Evolutionary conservation across 2,888 invertebrate genomes (phyloP).

Genomic region (Microplitis manilae): DNA sequence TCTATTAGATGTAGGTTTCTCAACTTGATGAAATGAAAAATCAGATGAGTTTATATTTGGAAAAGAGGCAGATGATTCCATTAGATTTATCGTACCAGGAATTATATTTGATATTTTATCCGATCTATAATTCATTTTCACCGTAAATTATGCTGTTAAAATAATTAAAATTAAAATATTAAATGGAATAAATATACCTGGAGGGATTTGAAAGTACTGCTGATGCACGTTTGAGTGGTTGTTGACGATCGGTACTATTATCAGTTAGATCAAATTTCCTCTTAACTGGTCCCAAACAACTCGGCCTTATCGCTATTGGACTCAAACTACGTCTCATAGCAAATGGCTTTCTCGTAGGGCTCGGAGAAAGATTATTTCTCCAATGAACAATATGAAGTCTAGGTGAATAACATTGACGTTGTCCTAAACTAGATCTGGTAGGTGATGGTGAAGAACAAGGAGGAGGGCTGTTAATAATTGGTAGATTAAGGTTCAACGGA

Average conservation of each 20-base stretch:
- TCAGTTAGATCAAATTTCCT: slow-evolving; percentile 79
- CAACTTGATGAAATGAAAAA: slow-evolving; percentile 74
- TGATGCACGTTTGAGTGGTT: slow-evolving; percentile 68
- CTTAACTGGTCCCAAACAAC: slow-evolving; percentile 74
- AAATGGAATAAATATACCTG: slow-evolving; percentile 55
- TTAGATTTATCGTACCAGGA: slow-evolving; percentile 75
- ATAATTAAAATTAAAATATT: not conserved
- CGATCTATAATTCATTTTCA: slow-evolving; percentile 52
- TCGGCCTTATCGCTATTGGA: slow-evolving; percentile 85
- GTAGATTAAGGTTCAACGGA: slow-evolving; percentile 70
- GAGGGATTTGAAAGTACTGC: slow-evolving; percentile 67
- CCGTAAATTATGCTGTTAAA: not conserved
- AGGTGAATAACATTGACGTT: slow-evolving; percentile 76
- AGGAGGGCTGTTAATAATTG: slow-evolving; percentile 72
- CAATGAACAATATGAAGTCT: slow-evolving; percentile 73
- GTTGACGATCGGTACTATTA: slow-evolving; percentile 66
- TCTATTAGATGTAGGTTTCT: slow-evolving; percentile 74
- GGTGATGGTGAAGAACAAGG: slow-evolving; percentile 78
- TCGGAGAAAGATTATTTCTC: slow-evolving; percentile 80
- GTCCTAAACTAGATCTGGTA: slow-evolving; percentile 72
- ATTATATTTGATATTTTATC: slow-evolving; percentile 71
- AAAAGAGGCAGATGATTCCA: slow-evolving; percentile 77
- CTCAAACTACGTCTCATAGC: slow-evolving; percentile 87
- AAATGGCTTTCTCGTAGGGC: slow-evolving; percentile 88
- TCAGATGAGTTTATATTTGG: slow-evolving; percentile 77